A percentile compares a stretch with the other conserved stretches of the same genome.
Evolutionary conservation across 1,140 invertebrate species (phyloP).

Genomic region (Bombus waltoni): DNA sequence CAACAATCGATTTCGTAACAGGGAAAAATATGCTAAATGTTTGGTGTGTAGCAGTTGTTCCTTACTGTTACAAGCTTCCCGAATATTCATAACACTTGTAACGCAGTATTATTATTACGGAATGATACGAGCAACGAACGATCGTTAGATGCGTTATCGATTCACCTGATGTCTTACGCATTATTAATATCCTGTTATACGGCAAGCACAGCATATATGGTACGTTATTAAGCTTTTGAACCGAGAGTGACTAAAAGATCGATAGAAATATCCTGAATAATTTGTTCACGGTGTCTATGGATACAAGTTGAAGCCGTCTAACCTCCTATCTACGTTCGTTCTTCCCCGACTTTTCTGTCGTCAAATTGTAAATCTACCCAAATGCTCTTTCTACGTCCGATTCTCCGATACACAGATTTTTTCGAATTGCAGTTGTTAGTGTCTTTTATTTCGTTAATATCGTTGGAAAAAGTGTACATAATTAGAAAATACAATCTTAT

Average conservation of each 20-base stretch:
- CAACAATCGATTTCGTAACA: neutral
- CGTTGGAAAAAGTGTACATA: too few species aligned
- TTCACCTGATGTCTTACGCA: neutral
- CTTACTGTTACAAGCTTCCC: too few species aligned
- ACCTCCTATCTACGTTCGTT: neutral
- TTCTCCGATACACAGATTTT: neutral
- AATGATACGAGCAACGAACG: neutral
- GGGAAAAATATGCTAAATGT: neutral
- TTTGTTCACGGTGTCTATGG: conserved; percentile 9
- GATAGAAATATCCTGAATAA: conserved; percentile 38
- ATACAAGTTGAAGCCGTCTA: neutral
- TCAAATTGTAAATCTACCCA: neutral
- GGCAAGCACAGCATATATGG: neutral
- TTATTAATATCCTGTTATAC: conserved; percentile 13
- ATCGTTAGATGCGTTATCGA: conserved; percentile 7
- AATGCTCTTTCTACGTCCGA: neutral
- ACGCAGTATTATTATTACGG: neutral
- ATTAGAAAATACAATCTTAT: too few species aligned
- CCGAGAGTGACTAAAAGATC: conserved; percentile 24
- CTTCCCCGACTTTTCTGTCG: neutral
- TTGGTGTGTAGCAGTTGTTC: neutral
- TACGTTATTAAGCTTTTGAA: conserved; percentile 8
- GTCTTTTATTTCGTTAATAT: too few species aligned
- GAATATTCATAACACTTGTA: neutral
- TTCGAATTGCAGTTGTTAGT: too few species aligned